These are phyloP conservation scores for Parnassius mnemosyne DNA, from an alignment of 2,888 invertebrate genomes.

Conservation along the genomic window DNA sequence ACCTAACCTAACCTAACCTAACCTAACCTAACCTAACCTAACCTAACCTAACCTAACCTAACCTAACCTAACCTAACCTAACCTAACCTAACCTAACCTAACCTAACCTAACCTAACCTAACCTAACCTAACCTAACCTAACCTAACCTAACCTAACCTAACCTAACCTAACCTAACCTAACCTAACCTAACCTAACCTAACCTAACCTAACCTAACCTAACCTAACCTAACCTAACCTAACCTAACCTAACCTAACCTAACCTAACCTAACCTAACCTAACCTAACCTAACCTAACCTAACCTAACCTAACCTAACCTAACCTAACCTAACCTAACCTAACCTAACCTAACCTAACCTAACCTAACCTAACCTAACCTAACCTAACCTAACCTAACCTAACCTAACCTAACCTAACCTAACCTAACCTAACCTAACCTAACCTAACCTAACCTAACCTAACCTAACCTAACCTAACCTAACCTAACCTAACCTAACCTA, in stretches of 20 bases:
- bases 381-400: conserved; percentile 36
- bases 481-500: conserved; percentile 36
- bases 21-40: too few relatives aligned
- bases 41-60: too few relatives aligned
- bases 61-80: too few relatives aligned
- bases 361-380: conserved; percentile 30
- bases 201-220: too few relatives aligned
- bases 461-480: conserved; percentile 33
- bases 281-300: conserved; percentile 37
- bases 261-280: conserved; percentile 33
- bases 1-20: too few relatives aligned
- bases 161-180: too few relatives aligned
- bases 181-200: too few relatives aligned
- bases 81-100: too few relatives aligned
- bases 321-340: conserved; percentile 36
- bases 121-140: too few relatives aligned
- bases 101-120: too few relatives aligned
- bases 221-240: too few relatives aligned
- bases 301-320: conserved; percentile 40
- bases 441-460: conserved; percentile 36
- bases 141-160: too few relatives aligned
- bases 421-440: conserved; percentile 38
- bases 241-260: conserved; percentile 36
- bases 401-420: conserved; percentile 39
- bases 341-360: conserved; percentile 41